Conservation (phyloP, 2,888 invertebrate species). For the Anthophora plumipes region DNA sequence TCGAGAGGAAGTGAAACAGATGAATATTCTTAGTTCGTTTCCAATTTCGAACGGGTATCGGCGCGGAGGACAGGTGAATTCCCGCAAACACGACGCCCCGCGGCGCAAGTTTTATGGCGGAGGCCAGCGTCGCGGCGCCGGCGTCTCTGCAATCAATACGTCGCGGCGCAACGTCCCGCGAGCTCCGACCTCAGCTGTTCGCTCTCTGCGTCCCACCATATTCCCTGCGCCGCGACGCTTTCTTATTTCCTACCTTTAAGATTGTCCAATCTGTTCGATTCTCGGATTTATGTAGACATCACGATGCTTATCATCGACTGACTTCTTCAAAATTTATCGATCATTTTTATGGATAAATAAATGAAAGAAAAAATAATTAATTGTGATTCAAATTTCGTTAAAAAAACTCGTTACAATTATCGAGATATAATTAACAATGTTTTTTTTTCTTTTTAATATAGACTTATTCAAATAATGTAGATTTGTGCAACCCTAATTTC, state of each 20-base stretch:
- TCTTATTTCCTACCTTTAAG: conserved; percentile 42
- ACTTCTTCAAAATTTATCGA: no score
- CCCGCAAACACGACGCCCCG: conserved; percentile 47
- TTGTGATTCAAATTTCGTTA: no score
- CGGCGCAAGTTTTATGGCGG: conserved; percentile 66
- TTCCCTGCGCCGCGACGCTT: conserved; percentile 9
- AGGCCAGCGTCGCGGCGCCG: conserved; percentile 76
- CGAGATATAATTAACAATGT: no score
- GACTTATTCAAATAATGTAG: no score
- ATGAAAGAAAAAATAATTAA: no score
- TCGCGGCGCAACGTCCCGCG: conserved; percentile 71
- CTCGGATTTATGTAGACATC: not conserved
- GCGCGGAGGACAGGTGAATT: conserved; percentile 64
- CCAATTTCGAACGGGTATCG: conserved; percentile 3
- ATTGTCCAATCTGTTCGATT: conserved; percentile 1
- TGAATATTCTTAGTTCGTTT: conserved; percentile 1
- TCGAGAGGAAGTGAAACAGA: not conserved
- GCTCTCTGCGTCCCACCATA: conserved; percentile 19
- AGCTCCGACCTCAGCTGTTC: conserved; percentile 77
- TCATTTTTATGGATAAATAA: no score
- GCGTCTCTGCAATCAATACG: conserved; percentile 82
- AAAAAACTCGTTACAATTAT: no score
- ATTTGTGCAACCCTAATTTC: no score
- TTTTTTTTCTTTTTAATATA: no score
- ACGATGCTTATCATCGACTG: not conserved